Evolutionary conservation across 2,888 invertebrate species (phyloP).

Genomic region (Catocala fraxini): DNA sequence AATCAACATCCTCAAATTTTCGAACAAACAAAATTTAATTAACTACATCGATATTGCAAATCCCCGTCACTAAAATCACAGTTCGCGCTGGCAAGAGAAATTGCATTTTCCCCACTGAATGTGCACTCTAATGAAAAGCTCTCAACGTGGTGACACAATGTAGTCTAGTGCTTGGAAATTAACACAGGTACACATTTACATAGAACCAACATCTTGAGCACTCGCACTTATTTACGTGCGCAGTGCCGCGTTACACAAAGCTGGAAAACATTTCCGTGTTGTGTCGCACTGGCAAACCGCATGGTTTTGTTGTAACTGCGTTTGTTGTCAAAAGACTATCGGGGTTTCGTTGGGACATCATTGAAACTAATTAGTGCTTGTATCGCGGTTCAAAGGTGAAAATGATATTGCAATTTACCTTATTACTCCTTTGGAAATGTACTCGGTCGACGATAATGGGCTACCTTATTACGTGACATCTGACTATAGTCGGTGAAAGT

Average conservation of each 20-base stretch:
- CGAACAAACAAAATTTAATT: background rate
- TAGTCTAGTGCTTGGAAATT: constrained; percentile 69
- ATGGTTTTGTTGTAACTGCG: constrained; percentile 30
- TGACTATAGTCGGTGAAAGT: too few species aligned
- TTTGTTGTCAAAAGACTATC: constrained; percentile 13
- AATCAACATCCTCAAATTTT: background rate
- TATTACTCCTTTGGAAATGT: too few species aligned
- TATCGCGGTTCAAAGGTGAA: too few species aligned
- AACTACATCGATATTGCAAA: constrained; percentile 30
- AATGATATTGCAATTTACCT: too few species aligned
- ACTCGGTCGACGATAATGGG: too few species aligned
- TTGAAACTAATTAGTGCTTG: background rate
- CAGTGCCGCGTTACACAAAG: constrained; percentile 21
- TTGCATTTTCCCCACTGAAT: constrained; percentile 73
- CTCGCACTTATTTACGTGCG: constrained; percentile 38
- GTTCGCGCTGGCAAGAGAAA: constrained; percentile 66
- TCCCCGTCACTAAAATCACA: constrained; percentile 52
- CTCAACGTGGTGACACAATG: constrained; percentile 68
- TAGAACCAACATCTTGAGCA: constrained; percentile 46
- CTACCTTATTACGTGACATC: too few species aligned
- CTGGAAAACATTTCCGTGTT: constrained; percentile 38
- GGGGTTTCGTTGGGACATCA: constrained; percentile 6
- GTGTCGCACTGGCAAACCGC: constrained; percentile 26
- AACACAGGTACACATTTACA: constrained; percentile 61
- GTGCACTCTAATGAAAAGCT: constrained; percentile 75